Conservation (phyloP, 2,113 vertebrate species). For the Myanophis thanlyinensis region DNA sequence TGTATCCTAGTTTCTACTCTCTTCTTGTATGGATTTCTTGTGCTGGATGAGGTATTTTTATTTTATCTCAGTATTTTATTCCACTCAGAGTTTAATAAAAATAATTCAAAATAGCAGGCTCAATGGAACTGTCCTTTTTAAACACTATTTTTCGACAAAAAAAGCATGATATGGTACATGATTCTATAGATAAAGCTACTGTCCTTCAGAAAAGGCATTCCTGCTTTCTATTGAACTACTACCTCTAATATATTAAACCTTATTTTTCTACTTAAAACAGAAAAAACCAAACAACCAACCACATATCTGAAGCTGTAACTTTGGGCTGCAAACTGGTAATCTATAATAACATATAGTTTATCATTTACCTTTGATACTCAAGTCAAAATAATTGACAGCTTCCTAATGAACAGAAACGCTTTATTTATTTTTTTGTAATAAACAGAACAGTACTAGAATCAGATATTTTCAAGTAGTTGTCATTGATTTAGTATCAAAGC, state of each 20-base stretch:
- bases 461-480: background rate
- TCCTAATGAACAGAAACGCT: background rate
- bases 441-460: background rate
- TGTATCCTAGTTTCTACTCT: background rate
- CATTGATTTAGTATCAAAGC: background rate
- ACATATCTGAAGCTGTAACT: background rate
- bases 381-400: background rate
- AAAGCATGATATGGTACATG: background rate
- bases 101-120: conserved; percentile 12
- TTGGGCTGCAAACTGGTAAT: background rate
- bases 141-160: background rate
- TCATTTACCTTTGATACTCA: background rate
- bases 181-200: background rate
- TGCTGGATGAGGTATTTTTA: conserved; percentile 26
- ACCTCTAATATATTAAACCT: background rate
- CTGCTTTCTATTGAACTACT: background rate
- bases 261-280: background rate
- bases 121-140: conserved; percentile 7
- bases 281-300: background rate
- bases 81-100: conserved; percentile 12
- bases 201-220: background rate
- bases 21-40: conserved; percentile 1
- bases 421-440: background rate
- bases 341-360: background rate
- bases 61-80: conserved; percentile 23